phyloP scores from a whole-genome alignment of 92 coral and sea anemone genomes.

The Isaurus tuberculatus region DNA sequence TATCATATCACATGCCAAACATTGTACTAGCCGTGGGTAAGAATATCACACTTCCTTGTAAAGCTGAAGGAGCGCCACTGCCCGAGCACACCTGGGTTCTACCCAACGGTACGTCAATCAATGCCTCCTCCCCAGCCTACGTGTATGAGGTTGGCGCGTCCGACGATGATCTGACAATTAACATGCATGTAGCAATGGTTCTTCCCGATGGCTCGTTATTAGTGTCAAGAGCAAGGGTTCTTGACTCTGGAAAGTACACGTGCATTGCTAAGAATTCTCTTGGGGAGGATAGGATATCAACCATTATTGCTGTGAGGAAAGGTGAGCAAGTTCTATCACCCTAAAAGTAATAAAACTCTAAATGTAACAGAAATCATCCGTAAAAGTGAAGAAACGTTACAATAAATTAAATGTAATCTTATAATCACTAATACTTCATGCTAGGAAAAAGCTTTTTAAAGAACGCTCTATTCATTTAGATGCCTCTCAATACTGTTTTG shows the following conservation, averaged over 20 bases:
- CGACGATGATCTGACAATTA: conserved; percentile 58
- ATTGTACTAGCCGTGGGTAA: conserved; percentile 59
- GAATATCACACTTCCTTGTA: conserved; percentile 75
- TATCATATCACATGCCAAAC: conserved; percentile 40
- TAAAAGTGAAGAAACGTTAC: too few species aligned
- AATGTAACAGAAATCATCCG: too few species aligned
- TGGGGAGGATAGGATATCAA: conserved; percentile 53
- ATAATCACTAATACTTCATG: too few species aligned
- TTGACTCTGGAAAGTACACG: conserved; percentile 69
- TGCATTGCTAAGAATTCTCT: conserved; percentile 61
- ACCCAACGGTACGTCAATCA: conserved; percentile 48
- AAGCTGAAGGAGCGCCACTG: conserved; percentile 63
- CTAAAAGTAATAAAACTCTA: neutral
- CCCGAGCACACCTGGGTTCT: conserved; percentile 67
- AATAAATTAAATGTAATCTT: too few species aligned
- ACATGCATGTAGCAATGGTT: conserved; percentile 25
- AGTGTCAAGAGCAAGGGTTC: conserved; percentile 51
- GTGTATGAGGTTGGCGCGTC: conserved; percentile 29
- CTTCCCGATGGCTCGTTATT: conserved; percentile 69
- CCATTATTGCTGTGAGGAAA: conserved; percentile 61
- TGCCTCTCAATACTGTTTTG: too few species aligned
- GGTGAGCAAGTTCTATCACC: conserved; percentile 35
- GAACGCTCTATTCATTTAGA: too few species aligned
- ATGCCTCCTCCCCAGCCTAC: conserved; percentile 30
- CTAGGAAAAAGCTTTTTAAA: too few species aligned